A percentile compares a stretch with the other conserved stretches of the same genome.
Conservation (phyloP, 53 echinoderm and acorn worm genomes). For the Arbacia lixula region DNA sequence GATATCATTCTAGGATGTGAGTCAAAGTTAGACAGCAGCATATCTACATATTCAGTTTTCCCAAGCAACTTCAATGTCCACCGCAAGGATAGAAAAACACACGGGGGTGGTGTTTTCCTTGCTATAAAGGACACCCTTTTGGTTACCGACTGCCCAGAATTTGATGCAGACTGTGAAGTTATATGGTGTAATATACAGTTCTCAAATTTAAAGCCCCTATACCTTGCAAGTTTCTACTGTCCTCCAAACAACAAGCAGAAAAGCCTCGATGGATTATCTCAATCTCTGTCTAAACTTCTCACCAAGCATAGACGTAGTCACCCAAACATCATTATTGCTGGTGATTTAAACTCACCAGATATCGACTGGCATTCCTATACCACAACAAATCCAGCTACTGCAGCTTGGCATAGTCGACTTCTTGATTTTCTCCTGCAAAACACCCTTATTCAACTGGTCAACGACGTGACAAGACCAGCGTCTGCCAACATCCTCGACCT, state of each 20-base stretch:
- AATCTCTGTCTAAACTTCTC: conserved; percentile 9
- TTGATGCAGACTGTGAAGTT: conserved; percentile 52
- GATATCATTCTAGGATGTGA: conserved; percentile 66
- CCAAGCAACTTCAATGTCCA: conserved; percentile 48
- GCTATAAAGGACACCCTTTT: conserved; percentile 32
- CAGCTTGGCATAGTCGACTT: conserved; percentile 13
- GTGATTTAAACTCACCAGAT: conserved; percentile 52
- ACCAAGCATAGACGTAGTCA: conserved; percentile 33
- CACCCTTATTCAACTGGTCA: conserved; percentile 39
- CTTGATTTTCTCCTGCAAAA: conserved; percentile 33
- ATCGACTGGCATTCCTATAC: conserved; percentile 35
- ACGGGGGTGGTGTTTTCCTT: conserved; percentile 65
- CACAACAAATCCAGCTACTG: not conserved
- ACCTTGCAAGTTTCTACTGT: conserved; percentile 54
- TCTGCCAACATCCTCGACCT: conserved; percentile 52
- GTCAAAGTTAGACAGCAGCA: conserved; percentile 47
- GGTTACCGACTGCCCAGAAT: conserved; percentile 20
- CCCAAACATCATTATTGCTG: conserved; percentile 48
- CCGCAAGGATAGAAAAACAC: conserved; percentile 44
- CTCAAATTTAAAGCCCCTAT: conserved; percentile 31
- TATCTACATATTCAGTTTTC: conserved; percentile 53
- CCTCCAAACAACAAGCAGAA: not conserved
- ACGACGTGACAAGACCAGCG: conserved; percentile 36
- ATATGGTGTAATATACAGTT: conserved; percentile 54
- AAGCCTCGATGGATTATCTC: not conserved